Evolutionary conservation across 2,113 vertebrate genomes (phyloP).

Genomic region (Coryphaenoides rupestris): DNA sequence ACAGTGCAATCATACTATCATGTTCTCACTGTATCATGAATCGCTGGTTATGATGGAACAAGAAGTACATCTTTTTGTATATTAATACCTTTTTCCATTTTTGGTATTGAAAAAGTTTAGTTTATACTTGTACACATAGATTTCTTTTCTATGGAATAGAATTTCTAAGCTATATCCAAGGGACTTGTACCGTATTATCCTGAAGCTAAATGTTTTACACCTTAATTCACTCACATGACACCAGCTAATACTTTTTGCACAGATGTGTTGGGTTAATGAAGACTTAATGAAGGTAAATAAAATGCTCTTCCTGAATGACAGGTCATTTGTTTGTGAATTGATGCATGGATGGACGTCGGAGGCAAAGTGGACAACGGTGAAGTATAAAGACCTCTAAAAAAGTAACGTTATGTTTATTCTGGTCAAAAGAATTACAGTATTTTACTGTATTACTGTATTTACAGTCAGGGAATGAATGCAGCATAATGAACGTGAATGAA

Average conservation of each 20-base stretch:
- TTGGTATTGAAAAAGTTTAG: not conserved
- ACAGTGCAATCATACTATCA: not conserved
- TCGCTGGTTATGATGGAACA: not conserved
- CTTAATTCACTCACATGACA: not conserved
- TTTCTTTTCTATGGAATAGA: not conserved
- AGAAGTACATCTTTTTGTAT: not conserved
- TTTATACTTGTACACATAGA: not conserved
- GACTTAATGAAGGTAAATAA: not conserved
- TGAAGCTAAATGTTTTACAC: not conserved
- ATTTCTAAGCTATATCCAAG: slow-evolving; percentile 1
- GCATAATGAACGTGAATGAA: too few relatives aligned
- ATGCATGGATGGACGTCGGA: not conserved
- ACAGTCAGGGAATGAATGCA: too few relatives aligned
- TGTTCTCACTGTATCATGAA: not conserved
- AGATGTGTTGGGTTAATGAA: not conserved
- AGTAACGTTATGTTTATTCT: not conserved
- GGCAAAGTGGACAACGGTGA: not conserved
- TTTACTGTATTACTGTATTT: too few relatives aligned
- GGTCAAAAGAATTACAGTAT: too few relatives aligned
- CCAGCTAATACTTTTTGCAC: not conserved
- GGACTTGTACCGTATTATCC: not conserved
- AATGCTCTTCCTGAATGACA: too few relatives aligned
- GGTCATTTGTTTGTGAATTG: not conserved
- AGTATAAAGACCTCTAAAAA: not conserved
- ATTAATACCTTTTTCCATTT: too few relatives aligned